phyloP scores from a whole-genome alignment of 2,113 vertebrate genomes.

The Ammodytes marinus region DNA sequence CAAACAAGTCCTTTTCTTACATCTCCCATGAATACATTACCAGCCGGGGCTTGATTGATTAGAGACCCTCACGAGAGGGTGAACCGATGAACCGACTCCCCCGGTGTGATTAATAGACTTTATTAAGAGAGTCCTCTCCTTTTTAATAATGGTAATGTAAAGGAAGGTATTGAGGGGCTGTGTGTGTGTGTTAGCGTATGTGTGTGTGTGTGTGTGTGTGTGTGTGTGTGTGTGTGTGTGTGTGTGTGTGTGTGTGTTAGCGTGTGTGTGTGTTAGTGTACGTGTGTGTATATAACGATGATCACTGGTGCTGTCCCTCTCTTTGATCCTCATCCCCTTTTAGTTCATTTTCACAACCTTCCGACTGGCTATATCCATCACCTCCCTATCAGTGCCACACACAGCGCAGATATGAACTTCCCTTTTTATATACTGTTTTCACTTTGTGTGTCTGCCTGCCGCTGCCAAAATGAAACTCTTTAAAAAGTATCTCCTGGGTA shows the following conservation, averaged over 20 bases:
- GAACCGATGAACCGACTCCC: slow-evolving; percentile 83
- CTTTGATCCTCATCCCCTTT: slow-evolving; percentile 64
- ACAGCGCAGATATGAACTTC: slow-evolving; percentile 44
- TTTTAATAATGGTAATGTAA: slow-evolving; percentile 87
- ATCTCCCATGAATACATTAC: slow-evolving; percentile 86
- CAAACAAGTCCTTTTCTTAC: slow-evolving; percentile 85
- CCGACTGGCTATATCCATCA: slow-evolving; percentile 71
- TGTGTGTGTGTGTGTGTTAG: slow-evolving; percentile 55
- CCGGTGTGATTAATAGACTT: slow-evolving; percentile 88
- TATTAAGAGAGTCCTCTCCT: slow-evolving; percentile 86
- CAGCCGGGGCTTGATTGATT: slow-evolving; percentile 83
- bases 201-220: slow-evolving; percentile 33
- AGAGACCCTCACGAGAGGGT: slow-evolving; percentile 80
- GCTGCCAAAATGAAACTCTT: slow-evolving; percentile 64
- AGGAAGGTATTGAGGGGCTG: slow-evolving; percentile 60
- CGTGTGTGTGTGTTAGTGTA: slow-evolving; percentile 44
- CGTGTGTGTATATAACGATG: slow-evolving; percentile 69
- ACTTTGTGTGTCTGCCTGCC: slow-evolving; percentile 38
- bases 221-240: slow-evolving; percentile 39
- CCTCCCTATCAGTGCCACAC: slow-evolving; percentile 66
- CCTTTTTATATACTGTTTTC: slow-evolving; percentile 66
- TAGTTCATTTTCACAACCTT: slow-evolving; percentile 69
- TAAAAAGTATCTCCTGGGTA: slow-evolving; percentile 66
- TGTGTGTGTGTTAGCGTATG: slow-evolving; percentile 37
- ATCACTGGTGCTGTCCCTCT: slow-evolving; percentile 69